These are phyloP conservation scores for Helicoverpa zea DNA, from an alignment of 1,140 invertebrate genomes.

Conservation along the genomic window DNA sequence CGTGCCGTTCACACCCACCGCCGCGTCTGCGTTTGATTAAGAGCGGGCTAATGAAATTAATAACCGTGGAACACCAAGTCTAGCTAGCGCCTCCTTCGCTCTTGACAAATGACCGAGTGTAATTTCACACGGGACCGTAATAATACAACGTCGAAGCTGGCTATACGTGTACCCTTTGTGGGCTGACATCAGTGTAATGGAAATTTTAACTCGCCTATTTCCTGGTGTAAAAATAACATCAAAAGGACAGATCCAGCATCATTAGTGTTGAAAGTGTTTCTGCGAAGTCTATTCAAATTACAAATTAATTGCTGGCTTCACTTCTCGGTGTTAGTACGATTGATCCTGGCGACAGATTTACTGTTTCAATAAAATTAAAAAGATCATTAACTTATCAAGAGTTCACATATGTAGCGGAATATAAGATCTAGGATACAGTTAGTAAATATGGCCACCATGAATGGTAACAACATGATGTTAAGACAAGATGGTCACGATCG, in stretches of 20 bases:
- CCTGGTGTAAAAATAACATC: slow-evolving; percentile 18
- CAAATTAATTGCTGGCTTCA: not conserved
- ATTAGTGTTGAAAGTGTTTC: not conserved
- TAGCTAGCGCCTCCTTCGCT: slow-evolving; percentile 67
- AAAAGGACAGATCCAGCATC: not conserved
- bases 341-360: slow-evolving; percentile 12
- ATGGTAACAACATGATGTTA: slow-evolving; percentile 31
- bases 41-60: slow-evolving; percentile 84
- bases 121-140: slow-evolving; percentile 83
- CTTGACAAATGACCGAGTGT: slow-evolving; percentile 83
- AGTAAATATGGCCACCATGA: slow-evolving; percentile 28
- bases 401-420: not conserved
- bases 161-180: slow-evolving; percentile 55
- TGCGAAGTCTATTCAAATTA: slow-evolving; percentile 10
- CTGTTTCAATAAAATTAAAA: slow-evolving; percentile 32
- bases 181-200: slow-evolving; percentile 49
- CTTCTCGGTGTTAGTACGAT: not conserved
- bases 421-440: slow-evolving; percentile 31
- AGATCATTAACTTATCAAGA: slow-evolving; percentile 30
- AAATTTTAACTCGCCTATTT: slow-evolving; percentile 37
- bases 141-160: slow-evolving; percentile 59
- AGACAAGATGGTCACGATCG: slow-evolving; percentile 40
- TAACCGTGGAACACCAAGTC: slow-evolving; percentile 72
- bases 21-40: slow-evolving; percentile 78
- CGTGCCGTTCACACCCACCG: slow-evolving; percentile 66